Evolutionary conservation across 1,140 invertebrate genomes (phyloP).

Genomic region (Aphelinus certus): DNA sequence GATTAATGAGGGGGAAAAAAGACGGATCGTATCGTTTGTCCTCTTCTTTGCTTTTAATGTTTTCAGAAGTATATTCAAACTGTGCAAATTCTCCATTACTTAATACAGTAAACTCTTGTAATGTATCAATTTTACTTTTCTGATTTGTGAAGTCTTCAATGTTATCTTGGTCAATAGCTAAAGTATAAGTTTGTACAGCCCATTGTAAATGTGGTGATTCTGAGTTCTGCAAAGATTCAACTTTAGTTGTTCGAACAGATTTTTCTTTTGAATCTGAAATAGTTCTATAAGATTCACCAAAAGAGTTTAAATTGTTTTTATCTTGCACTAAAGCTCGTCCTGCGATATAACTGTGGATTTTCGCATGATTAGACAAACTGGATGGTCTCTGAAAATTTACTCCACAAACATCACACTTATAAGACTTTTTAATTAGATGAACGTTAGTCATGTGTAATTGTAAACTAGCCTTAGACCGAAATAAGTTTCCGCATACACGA

Average conservation of each 20-base stretch:
- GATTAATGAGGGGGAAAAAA: too few relatives aligned
- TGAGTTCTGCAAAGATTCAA: conserved; percentile 50
- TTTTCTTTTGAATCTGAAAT: conserved; percentile 46
- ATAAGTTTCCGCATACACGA: conserved; percentile 60
- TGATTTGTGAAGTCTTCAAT: conserved; percentile 43
- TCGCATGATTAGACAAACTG: conserved; percentile 66
- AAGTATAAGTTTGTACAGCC: conserved; percentile 56
- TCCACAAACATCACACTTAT: conserved; percentile 63
- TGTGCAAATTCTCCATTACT: conserved; percentile 59
- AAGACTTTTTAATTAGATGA: conserved; percentile 53
- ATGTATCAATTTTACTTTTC: conserved; percentile 53
- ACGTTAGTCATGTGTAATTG: conserved; percentile 56
- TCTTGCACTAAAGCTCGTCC: conserved; percentile 58
- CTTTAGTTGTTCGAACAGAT: conserved; percentile 41
- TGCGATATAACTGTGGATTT: conserved; percentile 64
- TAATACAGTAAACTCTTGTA: conserved; percentile 60
- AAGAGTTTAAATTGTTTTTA: conserved; percentile 41
- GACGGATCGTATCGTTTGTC: too few relatives aligned
- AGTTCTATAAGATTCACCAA: conserved; percentile 43
- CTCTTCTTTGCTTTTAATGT: neutral
- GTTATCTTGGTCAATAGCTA: conserved; percentile 48
- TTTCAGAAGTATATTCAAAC: conserved; percentile 56
- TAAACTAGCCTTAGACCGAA: conserved; percentile 57
- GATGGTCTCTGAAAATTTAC: conserved; percentile 65
- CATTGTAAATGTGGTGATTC: conserved; percentile 55